A percentile compares a stretch with the other conserved stretches of the same genome.
Conservation (phyloP, 2,888 invertebrate genomes). For the Pachliopta kotzebuea region DNA sequence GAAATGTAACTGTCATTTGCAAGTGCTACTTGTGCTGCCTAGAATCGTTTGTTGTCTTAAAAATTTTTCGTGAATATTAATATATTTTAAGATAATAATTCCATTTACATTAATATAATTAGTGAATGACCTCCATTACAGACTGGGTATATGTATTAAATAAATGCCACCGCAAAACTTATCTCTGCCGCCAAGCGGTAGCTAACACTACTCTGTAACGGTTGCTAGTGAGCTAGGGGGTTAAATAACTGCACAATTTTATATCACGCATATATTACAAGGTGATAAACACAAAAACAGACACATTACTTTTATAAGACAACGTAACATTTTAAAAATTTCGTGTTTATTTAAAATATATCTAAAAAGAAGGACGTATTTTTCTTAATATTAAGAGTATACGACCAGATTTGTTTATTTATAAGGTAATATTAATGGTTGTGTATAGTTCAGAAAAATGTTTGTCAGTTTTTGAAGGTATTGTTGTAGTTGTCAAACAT, state of each 20-base stretch:
- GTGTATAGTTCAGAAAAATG: neutral
- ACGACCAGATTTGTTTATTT: no score
- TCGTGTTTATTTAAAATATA: no score
- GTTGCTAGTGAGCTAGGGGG: neutral
- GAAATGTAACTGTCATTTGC: no score
- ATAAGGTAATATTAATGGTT: neutral
- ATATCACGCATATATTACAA: neutral
- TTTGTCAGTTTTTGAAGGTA: neutral
- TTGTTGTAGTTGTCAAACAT: neutral
- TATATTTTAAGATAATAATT: no score
- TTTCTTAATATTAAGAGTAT: no score
- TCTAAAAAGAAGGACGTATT: no score
- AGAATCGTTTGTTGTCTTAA: no score
- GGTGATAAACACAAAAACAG: neutral
- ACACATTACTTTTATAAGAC: no score
- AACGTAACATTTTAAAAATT: no score
- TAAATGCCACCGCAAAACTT: neutral
- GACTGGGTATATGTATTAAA: neutral
- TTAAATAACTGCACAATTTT: constrained; percentile 1
- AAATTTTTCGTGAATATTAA: no score
- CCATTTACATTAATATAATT: neutral
- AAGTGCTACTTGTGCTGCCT: no score
- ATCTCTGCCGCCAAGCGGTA: neutral
- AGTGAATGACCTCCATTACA: neutral
- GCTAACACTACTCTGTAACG: constrained; percentile 1